Base-by-base conservation (phyloP, 2,113 vertebrate species). In the Chinchilla lanigera region DNA sequence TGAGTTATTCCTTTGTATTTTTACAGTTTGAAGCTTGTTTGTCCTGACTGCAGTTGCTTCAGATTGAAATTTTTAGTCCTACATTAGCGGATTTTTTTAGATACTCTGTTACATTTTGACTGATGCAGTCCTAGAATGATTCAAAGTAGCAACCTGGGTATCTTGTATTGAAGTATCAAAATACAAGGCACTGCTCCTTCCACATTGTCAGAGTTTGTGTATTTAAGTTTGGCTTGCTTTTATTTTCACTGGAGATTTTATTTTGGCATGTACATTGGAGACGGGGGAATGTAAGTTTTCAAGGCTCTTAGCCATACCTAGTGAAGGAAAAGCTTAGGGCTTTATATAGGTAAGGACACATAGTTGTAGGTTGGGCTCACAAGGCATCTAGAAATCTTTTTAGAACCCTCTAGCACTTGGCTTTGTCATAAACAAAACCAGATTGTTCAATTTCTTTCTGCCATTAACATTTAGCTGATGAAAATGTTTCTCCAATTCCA, bases 361-460 rank as follows among this genome's bases (percentile, higher is more conserved):
- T 61, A 84, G 82, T 92, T n/a, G 52, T 35, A 92, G 52, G 28
- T n/a, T n/a, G 41, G 56, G 33, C 33, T 71, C 24, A 54, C 16
- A 17, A 89, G 26, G 87, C 50, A 61, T 56, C 26, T 86, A 69
- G 63, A 41, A 91, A 93, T 89, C 71, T 96, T 85, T 91, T 54
- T 82, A 52, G 71, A 94, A 81, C 81, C 9, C 22, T 60, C 89
- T 85, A 38, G 16, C 22, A 63, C 26, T 95, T 77, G 92, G 22
- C 47, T 77, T 1, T 44, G 52, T 95, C 38, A n/a, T 61, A 85
- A 92, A 80, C 86, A 41, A 94, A 95, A 87, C 67, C 61, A 87
- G 67, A 63, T 87, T 69, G 50, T 87, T 96, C 78, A 35, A 63
- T 63, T 89, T 95, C 54, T 96, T 86, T 96, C 88, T 95, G 16